Percentiles rank a stretch among this genome's conserved stretches.
Conservation (phyloP, 2,888 invertebrate genomes). For the Tupiocoris notatus region DNA sequence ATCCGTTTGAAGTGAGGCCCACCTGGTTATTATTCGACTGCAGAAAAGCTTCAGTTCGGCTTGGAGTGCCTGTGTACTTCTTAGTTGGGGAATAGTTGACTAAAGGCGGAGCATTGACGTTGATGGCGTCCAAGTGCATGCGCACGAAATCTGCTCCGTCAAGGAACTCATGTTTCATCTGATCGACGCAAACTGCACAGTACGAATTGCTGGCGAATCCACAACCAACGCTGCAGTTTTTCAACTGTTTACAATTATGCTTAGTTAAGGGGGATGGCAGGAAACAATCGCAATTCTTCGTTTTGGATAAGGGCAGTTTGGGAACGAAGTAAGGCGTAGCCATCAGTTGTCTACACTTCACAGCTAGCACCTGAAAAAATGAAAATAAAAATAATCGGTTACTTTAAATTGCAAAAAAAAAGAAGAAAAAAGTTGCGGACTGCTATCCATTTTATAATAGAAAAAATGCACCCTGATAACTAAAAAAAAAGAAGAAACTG, state of each 20-base stretch:
- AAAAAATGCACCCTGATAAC: no score
- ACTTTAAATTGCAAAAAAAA: no score
- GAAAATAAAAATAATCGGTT: no score
- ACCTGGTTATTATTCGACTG: not conserved
- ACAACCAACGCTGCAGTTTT: slow-evolving; percentile 29
- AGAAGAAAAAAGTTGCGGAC: no score
- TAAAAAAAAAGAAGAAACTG: no score
- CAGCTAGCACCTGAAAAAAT: slow-evolving; percentile 15
- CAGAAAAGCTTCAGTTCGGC: not conserved
- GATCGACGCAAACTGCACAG: slow-evolving; percentile 47
- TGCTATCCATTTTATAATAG: no score
- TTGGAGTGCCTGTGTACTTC: not conserved
- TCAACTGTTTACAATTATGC: slow-evolving; percentile 20
- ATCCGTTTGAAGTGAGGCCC: not conserved
- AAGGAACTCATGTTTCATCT: slow-evolving; percentile 33
- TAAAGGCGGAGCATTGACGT: not conserved
- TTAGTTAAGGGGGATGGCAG: slow-evolving; percentile 9
- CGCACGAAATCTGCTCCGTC: slow-evolving; percentile 12
- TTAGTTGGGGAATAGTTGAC: not conserved
- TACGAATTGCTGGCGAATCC: slow-evolving; percentile 44
- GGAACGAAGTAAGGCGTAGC: slow-evolving; percentile 48
- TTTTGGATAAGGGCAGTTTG: slow-evolving; percentile 31
- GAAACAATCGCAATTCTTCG: slow-evolving; percentile 40
- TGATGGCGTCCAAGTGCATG: slow-evolving; percentile 5
- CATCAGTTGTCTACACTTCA: slow-evolving; percentile 40